Evolutionary conservation across 2,888 invertebrate genomes (phyloP), one percentile per base, ranked within the genome.

Genomic region (Pheosia tremula): DNA sequence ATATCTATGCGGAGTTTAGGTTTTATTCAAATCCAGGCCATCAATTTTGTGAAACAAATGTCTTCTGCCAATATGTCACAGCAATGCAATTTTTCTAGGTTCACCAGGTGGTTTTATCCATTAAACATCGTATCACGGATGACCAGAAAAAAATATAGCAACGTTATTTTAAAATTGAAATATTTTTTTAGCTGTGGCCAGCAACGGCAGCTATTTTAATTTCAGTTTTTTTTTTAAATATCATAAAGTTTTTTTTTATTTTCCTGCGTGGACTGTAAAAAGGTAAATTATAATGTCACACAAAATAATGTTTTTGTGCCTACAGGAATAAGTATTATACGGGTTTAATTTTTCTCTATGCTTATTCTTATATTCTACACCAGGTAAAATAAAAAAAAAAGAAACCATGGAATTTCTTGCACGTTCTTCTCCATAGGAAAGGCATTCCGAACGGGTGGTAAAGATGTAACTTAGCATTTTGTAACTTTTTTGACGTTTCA

Each of bases 21-120:
- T 77, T 89, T 90, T 91, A 92, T 92, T 91, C 80, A 91, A 86
- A 88, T 84, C 61, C 77, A 68, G 79, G 74, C 78, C 74, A 78
- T 77, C 70, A 61, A 72, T 68, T 75, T 75, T 78, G 71, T 64
- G 79, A 86, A 82, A 93, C 78, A 90, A 91, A 93, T 91, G 83
- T 81, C 82, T 80, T 62, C 84, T 91, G 93, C 79, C 93, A 92
- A 90, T 79, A 82, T 87, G 86, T 89, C 88, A 86, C 74, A 63
- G 62, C 77, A 79, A 84, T 90, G 89, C 90, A 90, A 93, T 93
- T 87, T 91, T 83, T 93, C 90, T 83, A 73, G 74, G 77, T 73
- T 72, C 82, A 85, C 93, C 92, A 93, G 93, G 89, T 93, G 93
- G 85, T 87, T 82, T 77, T 81, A 91, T 93, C 77, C 88, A 92